A percentile compares a stretch with the other conserved stretches of the same genome.
phyloP scores from a whole-genome alignment of 2,888 invertebrate species.

The Pristionchus fissidentatus region DNA sequence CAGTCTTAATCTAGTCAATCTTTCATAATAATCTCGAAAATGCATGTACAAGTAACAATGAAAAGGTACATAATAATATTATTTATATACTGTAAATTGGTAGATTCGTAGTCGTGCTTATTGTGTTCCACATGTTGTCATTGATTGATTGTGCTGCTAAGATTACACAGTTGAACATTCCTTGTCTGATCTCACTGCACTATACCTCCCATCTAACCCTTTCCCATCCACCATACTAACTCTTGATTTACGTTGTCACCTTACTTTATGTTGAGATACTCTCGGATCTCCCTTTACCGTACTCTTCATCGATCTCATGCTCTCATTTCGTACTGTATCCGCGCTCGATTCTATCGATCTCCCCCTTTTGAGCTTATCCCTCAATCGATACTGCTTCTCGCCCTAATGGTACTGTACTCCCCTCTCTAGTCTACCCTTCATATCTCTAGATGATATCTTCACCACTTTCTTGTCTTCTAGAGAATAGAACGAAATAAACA shows the following conservation, averaged over 20 bases:
- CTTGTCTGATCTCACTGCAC: not conserved
- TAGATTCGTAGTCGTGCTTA: slow-evolving; percentile 10
- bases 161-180: slow-evolving; percentile 36
- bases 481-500: slow-evolving; percentile 7
- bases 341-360: slow-evolving; percentile 38
- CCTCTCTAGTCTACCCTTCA: slow-evolving; percentile 26
- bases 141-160: slow-evolving; percentile 8
- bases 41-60: not conserved
- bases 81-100: slow-evolving; percentile 3
- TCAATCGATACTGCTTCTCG: slow-evolving; percentile 39
- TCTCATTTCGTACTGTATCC: slow-evolving; percentile 38
- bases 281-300: slow-evolving; percentile 15
- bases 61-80: slow-evolving; percentile 31
- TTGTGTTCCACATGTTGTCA: slow-evolving; percentile 26
- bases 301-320: slow-evolving; percentile 1
- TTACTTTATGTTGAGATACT: slow-evolving; percentile 31
- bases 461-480: slow-evolving; percentile 13
- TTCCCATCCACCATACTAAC: slow-evolving; percentile 1
- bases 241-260: not conserved
- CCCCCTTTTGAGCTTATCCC: slow-evolving; percentile 33
- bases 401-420: slow-evolving; percentile 19
- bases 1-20: slow-evolving; percentile 19
- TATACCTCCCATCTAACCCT: not conserved
- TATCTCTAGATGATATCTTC: slow-evolving; percentile 45
- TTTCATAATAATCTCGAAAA: slow-evolving; percentile 16